phyloP scores from a whole-genome alignment of 1,140 invertebrate species.

The Daktulosphaira vitifoliae region DNA sequence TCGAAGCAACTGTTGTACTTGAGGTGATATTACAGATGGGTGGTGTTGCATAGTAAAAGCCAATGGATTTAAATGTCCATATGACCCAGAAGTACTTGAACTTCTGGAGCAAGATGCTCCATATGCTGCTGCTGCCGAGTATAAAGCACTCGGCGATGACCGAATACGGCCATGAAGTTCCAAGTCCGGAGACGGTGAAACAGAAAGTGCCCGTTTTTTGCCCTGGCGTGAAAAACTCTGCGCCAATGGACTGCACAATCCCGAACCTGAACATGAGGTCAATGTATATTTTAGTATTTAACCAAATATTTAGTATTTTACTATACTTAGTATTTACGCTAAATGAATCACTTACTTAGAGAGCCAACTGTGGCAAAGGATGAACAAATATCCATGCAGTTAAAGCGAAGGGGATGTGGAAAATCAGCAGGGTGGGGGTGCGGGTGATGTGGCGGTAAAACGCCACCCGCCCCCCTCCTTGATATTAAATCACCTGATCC shows the following conservation, averaged over 20 bases:
- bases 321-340: no score
- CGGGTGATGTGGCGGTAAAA: conserved; percentile 29
- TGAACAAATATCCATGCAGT: conserved; percentile 32
- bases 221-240: conserved; percentile 53
- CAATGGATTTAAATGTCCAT: conserved; percentile 83
- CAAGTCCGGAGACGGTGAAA: conserved; percentile 88
- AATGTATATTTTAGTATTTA: no score
- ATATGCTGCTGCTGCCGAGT: conserved; percentile 66
- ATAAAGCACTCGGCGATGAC: conserved; percentile 86
- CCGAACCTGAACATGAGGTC: conserved; percentile 52
- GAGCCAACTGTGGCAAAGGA: conserved; percentile 26
- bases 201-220: conserved; percentile 83
- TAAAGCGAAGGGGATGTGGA: conserved; percentile 23
- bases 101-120: conserved; percentile 70
- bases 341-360: conserved; percentile 12
- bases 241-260: conserved; percentile 56
- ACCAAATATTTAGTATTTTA: no score
- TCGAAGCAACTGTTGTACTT: conserved; percentile 57
- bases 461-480: conserved; percentile 31
- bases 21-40: conserved; percentile 61
- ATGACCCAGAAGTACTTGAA: conserved; percentile 80
- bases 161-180: conserved; percentile 92
- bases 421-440: conserved; percentile 29
- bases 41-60: conserved; percentile 58
- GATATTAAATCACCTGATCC: conserved; percentile 27